Percentiles rank a stretch among this genome's conserved stretches.
phyloP scores from a whole-genome alignment of 1,140 invertebrate species.

The Drosophila nigromelanica region DNA sequence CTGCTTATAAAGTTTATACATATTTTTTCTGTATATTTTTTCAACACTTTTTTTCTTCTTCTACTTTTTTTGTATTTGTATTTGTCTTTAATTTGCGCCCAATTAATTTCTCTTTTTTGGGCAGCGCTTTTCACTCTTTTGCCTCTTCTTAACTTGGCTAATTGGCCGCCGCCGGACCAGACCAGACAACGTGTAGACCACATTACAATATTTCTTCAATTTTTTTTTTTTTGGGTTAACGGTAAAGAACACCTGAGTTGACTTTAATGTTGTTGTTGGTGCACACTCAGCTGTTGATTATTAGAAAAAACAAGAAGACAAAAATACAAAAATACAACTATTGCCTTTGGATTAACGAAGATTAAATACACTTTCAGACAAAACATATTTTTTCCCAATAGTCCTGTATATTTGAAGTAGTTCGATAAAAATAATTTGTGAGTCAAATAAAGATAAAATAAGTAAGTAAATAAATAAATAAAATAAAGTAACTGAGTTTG shows the following conservation, averaged over 20 bases:
- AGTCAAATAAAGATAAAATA: no score
- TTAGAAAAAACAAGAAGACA: background rate
- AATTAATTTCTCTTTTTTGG: slow-evolving; percentile 73
- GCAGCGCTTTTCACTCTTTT: slow-evolving; percentile 38
- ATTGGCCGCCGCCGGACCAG: slow-evolving; percentile 2
- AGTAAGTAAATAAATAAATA: no score
- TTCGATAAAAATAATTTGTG: no score
- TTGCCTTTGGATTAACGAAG: background rate
- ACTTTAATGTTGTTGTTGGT: background rate
- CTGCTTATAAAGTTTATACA: slow-evolving; percentile 44
- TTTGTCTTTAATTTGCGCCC: slow-evolving; percentile 73
- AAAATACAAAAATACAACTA: background rate
- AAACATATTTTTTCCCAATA: no score
- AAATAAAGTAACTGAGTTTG: no score
- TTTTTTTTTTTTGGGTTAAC: background rate
- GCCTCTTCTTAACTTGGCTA: slow-evolving; percentile 12
- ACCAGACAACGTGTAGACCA: background rate
- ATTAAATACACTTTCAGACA: no score
- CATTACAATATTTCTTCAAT: background rate
- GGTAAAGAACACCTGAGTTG: slow-evolving; percentile 3
- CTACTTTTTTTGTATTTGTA: slow-evolving; percentile 1
- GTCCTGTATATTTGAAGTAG: no score
- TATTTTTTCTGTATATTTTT: slow-evolving; percentile 2
- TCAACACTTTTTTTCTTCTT: slow-evolving; percentile 13
- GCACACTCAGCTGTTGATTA: background rate